Evolutionary conservation across 2,888 invertebrate species (phyloP).

Genomic region (Torymus aiolomorphi): DNA sequence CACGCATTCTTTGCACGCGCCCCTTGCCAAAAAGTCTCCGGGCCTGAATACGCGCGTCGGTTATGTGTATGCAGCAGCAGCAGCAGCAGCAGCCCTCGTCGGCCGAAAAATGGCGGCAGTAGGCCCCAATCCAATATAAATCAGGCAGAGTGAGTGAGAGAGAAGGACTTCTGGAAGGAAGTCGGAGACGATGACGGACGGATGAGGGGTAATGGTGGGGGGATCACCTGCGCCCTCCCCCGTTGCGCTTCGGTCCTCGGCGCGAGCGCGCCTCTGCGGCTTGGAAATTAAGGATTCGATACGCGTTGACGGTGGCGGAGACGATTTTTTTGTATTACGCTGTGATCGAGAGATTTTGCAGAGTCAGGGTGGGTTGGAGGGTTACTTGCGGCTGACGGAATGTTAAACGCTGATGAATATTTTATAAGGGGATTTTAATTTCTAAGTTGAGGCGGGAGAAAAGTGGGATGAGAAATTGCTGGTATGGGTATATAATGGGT

Average conservation of each 20-base stretch:
- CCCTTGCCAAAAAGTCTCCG: constrained; percentile 62
- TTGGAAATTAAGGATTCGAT: constrained; percentile 13
- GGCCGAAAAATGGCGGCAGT: constrained; percentile 64
- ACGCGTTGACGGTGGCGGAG: no score
- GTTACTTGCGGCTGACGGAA: no score
- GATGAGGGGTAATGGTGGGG: neutral
- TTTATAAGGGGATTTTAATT: no score
- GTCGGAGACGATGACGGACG: neutral
- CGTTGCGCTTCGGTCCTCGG: neutral
- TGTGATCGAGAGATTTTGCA: no score
- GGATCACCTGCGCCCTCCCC: constrained; percentile 28
- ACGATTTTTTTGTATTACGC: no score
- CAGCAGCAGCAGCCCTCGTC: neutral
- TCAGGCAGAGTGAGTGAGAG: constrained; percentile 59
- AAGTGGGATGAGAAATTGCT: no score
- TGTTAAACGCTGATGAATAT: no score
- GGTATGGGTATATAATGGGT: no score
- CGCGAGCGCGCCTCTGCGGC: neutral
- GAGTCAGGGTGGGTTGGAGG: no score
- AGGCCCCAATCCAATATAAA: constrained; percentile 73
- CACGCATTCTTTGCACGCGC: constrained; percentile 6
- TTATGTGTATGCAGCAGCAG: no score
- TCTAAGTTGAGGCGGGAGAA: no score
- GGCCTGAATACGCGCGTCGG: constrained; percentile 65
- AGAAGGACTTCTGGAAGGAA: neutral